Evolutionary conservation across 2,113 vertebrate genomes (phyloP).

Genomic region (Amblyopsis rosae): DNA sequence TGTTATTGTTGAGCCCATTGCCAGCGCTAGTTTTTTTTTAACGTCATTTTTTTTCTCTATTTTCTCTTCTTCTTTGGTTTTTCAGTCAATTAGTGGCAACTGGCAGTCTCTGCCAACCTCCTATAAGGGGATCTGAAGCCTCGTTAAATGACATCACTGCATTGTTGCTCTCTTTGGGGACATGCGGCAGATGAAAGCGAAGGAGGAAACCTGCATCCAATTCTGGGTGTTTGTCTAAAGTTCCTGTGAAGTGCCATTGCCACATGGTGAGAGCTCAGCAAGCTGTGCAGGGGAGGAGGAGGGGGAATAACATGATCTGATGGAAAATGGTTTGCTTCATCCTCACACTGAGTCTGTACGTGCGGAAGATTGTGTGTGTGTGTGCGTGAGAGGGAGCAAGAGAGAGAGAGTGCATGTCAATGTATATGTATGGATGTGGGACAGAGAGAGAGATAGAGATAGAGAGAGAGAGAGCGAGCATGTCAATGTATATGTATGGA

Average conservation of each 20-base stretch:
- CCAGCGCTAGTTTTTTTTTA: slow-evolving; percentile 52
- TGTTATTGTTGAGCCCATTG: slow-evolving; percentile 66
- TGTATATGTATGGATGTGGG: too few species aligned
- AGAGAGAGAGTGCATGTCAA: neutral
- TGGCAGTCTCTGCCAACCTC: slow-evolving; percentile 61
- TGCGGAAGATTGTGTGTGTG: slow-evolving; percentile 28
- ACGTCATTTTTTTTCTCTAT: slow-evolving; percentile 8
- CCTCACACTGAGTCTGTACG: slow-evolving; percentile 13
- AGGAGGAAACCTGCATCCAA: slow-evolving; percentile 72
- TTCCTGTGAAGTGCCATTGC: slow-evolving; percentile 68
- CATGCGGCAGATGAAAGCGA: slow-evolving; percentile 72
- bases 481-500: too few species aligned
- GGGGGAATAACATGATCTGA: slow-evolving; percentile 57
- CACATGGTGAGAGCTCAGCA: slow-evolving; percentile 61
- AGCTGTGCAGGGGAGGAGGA: neutral
- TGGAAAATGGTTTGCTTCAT: slow-evolving; percentile 67
- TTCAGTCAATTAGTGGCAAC: slow-evolving; percentile 72
- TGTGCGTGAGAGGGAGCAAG: slow-evolving; percentile 20
- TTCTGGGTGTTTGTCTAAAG: slow-evolving; percentile 74
- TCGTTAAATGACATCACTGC: slow-evolving; percentile 75
- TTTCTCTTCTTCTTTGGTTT: slow-evolving; percentile 29
- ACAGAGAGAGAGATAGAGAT: too few species aligned
- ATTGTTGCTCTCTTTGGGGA: slow-evolving; percentile 70
- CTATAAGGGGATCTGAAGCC: slow-evolving; percentile 64
- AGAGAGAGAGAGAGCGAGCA: too few species aligned